phyloP scores from a whole-genome alignment of 1,140 invertebrate species.

The Diplogasteroides magnus region DNA sequence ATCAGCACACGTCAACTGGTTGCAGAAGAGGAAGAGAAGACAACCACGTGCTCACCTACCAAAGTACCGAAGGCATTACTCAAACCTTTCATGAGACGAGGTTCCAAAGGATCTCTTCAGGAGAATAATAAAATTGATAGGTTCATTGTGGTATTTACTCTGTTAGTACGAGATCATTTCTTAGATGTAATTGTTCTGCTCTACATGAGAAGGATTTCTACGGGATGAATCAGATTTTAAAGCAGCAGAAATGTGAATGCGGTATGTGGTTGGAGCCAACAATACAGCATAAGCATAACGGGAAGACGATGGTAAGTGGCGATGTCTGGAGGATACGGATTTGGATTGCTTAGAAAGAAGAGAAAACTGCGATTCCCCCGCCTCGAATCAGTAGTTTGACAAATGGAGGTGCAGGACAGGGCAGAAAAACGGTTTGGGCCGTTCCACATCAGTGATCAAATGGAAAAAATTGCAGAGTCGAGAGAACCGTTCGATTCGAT shows the following conservation, averaged over 20 bases:
- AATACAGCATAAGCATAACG: too few species aligned
- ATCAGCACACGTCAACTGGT: background rate
- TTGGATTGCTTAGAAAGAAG: too few species aligned
- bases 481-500: background rate
- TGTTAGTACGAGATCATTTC: too few species aligned
- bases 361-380: too few species aligned
- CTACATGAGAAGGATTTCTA: background rate
- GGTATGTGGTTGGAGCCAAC: background rate
- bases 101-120: too few species aligned
- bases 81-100: background rate
- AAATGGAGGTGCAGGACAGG: too few species aligned
- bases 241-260: background rate
- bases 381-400: background rate
- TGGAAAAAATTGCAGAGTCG: background rate
- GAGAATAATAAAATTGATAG: too few species aligned
- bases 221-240: background rate
- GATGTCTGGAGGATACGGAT: too few species aligned
- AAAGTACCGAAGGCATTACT: background rate
- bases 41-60: background rate
- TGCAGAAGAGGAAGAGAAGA: background rate
- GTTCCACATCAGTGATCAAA: too few species aligned
- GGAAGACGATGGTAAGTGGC: background rate
- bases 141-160: too few species aligned
- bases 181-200: background rate
- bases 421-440: too few species aligned